Evolutionary conservation across 2,888 invertebrate species (phyloP), one percentile per base, ranked within the genome.

Genomic region (Gortyna flavago): DNA sequence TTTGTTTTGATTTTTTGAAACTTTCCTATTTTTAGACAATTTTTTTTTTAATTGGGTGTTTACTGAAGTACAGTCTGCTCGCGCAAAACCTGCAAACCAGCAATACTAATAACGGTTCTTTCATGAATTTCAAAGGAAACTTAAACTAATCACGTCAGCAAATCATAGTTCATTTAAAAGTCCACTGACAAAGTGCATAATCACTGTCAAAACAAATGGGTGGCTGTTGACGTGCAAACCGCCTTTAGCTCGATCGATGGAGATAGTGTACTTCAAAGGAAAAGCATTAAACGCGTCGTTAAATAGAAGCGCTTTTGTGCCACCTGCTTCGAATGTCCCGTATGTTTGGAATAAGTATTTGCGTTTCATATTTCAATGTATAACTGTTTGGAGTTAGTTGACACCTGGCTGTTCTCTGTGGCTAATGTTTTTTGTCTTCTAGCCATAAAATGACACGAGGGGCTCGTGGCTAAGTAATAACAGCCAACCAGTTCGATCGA

Each of bases 231-330:
- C 72, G 73, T 85, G 80, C 73, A 80, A 71, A 75, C 70, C 69
- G 61, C 73, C 75, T 65, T 85, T 66, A 85, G 62, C 73, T 13
- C 70, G 64, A 84, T 85, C 79, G 77, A 84, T 86, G 79, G 44
- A 83, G 79, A 83, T 74, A 84, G 74, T 76, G 57, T 79, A 89
- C 89, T 88, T 92, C 91, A 91, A 92, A 92, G 89, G 68, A 75
- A 88, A 88, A 70, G 81, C 85, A 92, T 91, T 89, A 87, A 89
- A 90, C 86, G 89, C 79, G 80, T 88, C 86, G 87, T 88, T 89
- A 85, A 88, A 82, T 85, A 83, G 79, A 75, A 75, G 80, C 80
- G 85, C 84, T 83, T 84, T 86, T 87, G 79, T 85, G 76, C 82
- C 86, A 87, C 88, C 87, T 87, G 89, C 79, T 72, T 73, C 57